Conservation (phyloP, 2,888 invertebrate species). For the Latrodectus elegans region DNA sequence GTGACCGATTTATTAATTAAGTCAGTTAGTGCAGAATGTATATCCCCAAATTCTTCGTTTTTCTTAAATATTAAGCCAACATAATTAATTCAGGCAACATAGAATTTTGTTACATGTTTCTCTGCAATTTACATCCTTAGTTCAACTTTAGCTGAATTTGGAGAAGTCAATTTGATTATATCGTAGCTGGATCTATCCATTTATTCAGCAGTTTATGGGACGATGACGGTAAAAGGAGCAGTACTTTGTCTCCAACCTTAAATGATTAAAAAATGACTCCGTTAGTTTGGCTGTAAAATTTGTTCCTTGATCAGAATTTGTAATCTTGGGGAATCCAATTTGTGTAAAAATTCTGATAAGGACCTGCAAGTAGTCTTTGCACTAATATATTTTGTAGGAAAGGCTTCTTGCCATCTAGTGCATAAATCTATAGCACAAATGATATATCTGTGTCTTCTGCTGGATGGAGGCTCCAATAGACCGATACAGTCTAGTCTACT, state of each 20-base stretch:
- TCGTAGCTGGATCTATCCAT: constrained; percentile 2
- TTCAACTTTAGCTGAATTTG: not conserved
- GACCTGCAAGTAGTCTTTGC: too few relatives aligned
- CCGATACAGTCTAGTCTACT: not conserved
- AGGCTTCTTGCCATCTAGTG: too few relatives aligned
- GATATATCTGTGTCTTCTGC: not conserved
- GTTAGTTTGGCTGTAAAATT: constrained; percentile 13
- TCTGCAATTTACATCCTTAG: not conserved
- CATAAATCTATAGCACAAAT: not conserved
- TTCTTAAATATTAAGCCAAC: not conserved
- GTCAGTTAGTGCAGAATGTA: not conserved
- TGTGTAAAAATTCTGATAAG: too few relatives aligned
- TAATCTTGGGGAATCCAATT: too few relatives aligned
- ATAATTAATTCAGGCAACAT: not conserved
- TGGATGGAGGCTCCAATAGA: not conserved
- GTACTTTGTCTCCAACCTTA: not conserved
- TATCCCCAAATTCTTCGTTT: not conserved
- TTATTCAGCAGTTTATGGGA: not conserved
- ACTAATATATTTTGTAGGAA: too few relatives aligned
- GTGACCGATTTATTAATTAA: not conserved
- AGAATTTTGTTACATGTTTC: not conserved
- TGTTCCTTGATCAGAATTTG: not conserved
- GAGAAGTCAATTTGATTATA: not conserved
- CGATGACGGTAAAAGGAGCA: not conserved
- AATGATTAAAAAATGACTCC: not conserved